Evolutionary conservation across 2,888 invertebrate species (phyloP).

Genomic region (Aleiodes alternator): DNA sequence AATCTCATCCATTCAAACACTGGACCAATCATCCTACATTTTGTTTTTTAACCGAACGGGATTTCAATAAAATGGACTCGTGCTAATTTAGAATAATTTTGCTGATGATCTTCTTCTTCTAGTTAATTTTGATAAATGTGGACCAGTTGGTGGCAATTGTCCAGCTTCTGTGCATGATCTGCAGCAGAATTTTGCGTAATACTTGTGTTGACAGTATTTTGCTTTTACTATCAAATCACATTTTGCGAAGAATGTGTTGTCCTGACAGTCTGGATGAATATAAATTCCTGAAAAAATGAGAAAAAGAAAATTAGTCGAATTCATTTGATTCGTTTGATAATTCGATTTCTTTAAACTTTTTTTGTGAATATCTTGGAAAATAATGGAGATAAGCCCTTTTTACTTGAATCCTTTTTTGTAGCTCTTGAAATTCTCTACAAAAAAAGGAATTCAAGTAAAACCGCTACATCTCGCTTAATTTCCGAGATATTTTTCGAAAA

Average conservation of each 20-base stretch:
- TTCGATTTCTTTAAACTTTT: too few relatives aligned
- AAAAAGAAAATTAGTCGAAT: conserved; percentile 8
- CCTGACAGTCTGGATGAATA: conserved; percentile 88
- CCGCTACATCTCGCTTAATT: too few relatives aligned
- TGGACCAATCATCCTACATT: background rate
- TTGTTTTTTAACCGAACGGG: conserved; percentile 43
- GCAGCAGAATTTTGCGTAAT: conserved; percentile 96
- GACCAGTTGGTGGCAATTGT: conserved; percentile 79
- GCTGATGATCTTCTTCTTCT: conserved; percentile 59
- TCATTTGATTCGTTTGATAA: background rate
- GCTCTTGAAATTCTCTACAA: too few relatives aligned
- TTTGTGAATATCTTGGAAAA: too few relatives aligned
- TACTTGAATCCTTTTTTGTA: too few relatives aligned
- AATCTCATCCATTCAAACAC: too few relatives aligned
- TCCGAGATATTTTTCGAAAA: too few relatives aligned
- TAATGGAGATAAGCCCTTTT: too few relatives aligned
- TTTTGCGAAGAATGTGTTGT: conserved; percentile 92
- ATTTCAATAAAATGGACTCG: background rate
- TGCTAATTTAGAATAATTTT: conserved; percentile 37
- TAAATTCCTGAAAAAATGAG: conserved; percentile 79
- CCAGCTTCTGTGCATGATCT: conserved; percentile 93
- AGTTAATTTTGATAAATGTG: conserved; percentile 72
- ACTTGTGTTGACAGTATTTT: conserved; percentile 89
- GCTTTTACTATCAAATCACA: conserved; percentile 92
- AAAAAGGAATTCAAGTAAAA: too few relatives aligned